phyloP scores from a whole-genome alignment of 2,113 vertebrate species.

The Corythoichthys intestinalis region DNA sequence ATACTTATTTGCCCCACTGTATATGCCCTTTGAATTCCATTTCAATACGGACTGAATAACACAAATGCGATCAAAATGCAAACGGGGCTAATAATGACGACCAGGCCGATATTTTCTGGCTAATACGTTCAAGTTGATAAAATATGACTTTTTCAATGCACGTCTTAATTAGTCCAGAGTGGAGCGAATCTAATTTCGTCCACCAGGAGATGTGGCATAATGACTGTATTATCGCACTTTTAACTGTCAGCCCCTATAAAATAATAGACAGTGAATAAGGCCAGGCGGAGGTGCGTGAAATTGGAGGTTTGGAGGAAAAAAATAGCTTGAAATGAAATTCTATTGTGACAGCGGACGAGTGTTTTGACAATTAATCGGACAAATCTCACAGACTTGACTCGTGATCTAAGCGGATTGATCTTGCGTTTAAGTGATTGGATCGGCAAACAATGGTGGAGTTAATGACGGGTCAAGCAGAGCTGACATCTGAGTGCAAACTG shows the following conservation, averaged over 20 bases:
- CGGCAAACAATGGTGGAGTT: slow-evolving; percentile 1
- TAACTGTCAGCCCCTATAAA: slow-evolving; percentile 19
- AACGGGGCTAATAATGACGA: slow-evolving; percentile 9
- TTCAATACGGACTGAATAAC: neutral
- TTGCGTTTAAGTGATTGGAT: slow-evolving; percentile 9
- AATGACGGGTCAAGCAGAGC: neutral
- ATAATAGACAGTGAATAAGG: slow-evolving; percentile 4
- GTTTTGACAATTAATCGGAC: neutral
- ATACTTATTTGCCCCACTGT: too few relatives aligned
- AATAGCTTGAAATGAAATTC: neutral
- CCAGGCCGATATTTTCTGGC: slow-evolving; percentile 3
- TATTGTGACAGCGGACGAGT: neutral
- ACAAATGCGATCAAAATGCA: neutral
- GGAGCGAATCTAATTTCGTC: slow-evolving; percentile 17
- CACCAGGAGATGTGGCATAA: slow-evolving; percentile 13
- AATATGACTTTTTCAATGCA: slow-evolving; percentile 17
- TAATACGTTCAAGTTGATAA: slow-evolving; percentile 34
- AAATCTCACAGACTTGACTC: neutral
- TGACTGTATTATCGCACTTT: slow-evolving; percentile 23
- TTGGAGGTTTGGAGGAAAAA: neutral
- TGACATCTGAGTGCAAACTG: neutral
- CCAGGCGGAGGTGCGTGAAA: neutral
- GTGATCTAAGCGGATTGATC: slow-evolving; percentile 15
- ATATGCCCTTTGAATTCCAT: neutral
- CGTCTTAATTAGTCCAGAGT: slow-evolving; percentile 31